Evolutionary conservation across 2,888 invertebrate genomes (phyloP), one percentile per base, ranked within the genome.

Genomic region (Agriopis marginaria): DNA sequence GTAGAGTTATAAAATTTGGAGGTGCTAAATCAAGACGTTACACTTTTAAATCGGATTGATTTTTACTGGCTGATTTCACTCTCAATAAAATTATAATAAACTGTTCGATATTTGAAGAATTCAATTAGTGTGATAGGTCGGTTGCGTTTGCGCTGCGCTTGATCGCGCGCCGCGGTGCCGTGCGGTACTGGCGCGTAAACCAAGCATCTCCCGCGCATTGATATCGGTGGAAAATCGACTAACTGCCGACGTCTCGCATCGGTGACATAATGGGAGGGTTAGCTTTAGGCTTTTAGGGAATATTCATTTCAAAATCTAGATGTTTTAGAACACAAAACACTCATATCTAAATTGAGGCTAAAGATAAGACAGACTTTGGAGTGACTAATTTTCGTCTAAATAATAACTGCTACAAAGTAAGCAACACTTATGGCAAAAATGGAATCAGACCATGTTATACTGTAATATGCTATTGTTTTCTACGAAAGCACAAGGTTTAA

Each of bases 111-210:
- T 61, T 68, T 68, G 55, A 61, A 74, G 71, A 72, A 71, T 76
- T 60, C 61, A 72, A 73, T 45, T 47, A 45, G 45, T 40, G 12
- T 40, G 39, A 9, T n/a, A 23, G 45, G 7, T 23, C 17, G 51
- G 53, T 14, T 62, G 45, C 53, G 62, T 42, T 53, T 79, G 85
- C 82, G 82, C 80, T 81, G 86, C 88, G 88, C 85, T 84, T 85
- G 84, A 82, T 77, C 86, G 82, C 87, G 85, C 86, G 87, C 85
- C 87, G 87, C 88, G 87, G 83, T 82, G 81, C 79, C 81, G 89
- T 89, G 84, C 87, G 88, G 89, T 89, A 91, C 91, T 90, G 90
- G 84, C 84, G 86, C 82, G 82, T 81, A 82, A 83, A 82, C 80
- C 82, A 86, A 82, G 84, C 86, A 83, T 77, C 87, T 82, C 83